These are phyloP conservation scores for Papilio protenor DNA, from an alignment of 2,888 invertebrate species.

Conservation along the genomic window DNA sequence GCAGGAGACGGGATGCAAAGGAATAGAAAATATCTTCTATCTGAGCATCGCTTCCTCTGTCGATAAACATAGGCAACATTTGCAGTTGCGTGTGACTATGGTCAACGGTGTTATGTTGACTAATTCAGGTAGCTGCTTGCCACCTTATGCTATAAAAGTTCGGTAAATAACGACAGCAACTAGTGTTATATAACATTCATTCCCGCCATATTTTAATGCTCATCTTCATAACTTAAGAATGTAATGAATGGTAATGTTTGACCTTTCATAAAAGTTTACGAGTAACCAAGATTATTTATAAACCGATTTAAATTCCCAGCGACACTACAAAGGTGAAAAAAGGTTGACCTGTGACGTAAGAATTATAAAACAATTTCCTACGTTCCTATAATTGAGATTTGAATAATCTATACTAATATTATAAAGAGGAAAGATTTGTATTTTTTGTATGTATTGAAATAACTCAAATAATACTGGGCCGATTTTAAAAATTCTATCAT, in stretches of 20 bases:
- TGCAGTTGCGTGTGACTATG: too few species aligned
- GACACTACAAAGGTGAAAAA: not conserved
- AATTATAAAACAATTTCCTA: not conserved
- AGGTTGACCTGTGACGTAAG: not conserved
- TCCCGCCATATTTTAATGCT: not conserved
- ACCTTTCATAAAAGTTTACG: not conserved
- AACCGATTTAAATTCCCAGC: not conserved
- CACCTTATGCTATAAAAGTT: not conserved
- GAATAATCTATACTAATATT: not conserved
- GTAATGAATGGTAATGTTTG: not conserved
- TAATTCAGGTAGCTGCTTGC: too few species aligned
- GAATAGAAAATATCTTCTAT: too few species aligned
- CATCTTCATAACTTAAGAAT: not conserved
- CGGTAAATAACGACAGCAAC: not conserved
- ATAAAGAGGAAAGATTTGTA: too few species aligned
- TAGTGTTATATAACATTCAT: not conserved
- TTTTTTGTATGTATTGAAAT: too few species aligned
- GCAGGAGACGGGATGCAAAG: too few species aligned
- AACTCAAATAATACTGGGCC: too few species aligned
- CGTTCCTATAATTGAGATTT: not conserved
- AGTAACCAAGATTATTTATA: not conserved
- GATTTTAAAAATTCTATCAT: too few species aligned
- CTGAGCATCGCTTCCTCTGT: too few species aligned
- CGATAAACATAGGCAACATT: too few species aligned
- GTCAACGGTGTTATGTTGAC: too few species aligned